phyloP scores from a whole-genome alignment of 2,113 vertebrate genomes.

The Ranitomeya imitator region DNA sequence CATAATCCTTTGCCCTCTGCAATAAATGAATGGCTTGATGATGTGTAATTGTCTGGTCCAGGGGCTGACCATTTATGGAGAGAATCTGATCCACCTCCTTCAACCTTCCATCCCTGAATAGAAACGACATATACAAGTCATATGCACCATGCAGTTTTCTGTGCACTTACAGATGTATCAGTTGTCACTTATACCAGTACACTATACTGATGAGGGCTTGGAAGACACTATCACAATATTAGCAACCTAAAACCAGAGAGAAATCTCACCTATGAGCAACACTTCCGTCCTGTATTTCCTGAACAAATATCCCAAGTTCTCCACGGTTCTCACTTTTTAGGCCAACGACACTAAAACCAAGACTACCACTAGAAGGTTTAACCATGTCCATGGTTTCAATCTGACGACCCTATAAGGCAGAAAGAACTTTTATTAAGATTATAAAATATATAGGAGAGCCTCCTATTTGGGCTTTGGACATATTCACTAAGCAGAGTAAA shows the following conservation, averaged over 20 bases:
- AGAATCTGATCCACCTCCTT: constrained; percentile 93
- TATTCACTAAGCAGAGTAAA: too few relatives aligned
- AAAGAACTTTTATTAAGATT: neutral
- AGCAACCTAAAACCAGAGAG: neutral
- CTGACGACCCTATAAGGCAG: constrained; percentile 79
- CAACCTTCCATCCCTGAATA: constrained; percentile 85
- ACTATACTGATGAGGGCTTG: neutral
- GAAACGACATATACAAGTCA: neutral
- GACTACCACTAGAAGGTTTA: constrained; percentile 84
- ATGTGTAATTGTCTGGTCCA: constrained; percentile 93
- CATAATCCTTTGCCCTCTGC: constrained; percentile 85
- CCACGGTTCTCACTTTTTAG: constrained; percentile 89
- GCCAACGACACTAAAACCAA: constrained; percentile 94
- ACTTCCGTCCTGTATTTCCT: constrained; percentile 91
- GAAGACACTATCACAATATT: neutral
- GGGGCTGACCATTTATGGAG: constrained; percentile 86
- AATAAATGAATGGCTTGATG: constrained; percentile 90
- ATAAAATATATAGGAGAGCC: too few relatives aligned
- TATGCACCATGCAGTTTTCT: neutral
- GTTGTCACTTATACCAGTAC: neutral
- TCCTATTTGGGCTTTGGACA: too few relatives aligned
- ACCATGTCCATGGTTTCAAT: constrained; percentile 83
- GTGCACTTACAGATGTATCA: neutral
- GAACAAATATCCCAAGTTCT: constrained; percentile 93
- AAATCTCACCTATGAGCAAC: constrained; percentile 82